These are phyloP conservation scores for Teleogryllus oceanicus DNA, from an alignment of 2,888 invertebrate genomes.

Conservation along the genomic window DNA sequence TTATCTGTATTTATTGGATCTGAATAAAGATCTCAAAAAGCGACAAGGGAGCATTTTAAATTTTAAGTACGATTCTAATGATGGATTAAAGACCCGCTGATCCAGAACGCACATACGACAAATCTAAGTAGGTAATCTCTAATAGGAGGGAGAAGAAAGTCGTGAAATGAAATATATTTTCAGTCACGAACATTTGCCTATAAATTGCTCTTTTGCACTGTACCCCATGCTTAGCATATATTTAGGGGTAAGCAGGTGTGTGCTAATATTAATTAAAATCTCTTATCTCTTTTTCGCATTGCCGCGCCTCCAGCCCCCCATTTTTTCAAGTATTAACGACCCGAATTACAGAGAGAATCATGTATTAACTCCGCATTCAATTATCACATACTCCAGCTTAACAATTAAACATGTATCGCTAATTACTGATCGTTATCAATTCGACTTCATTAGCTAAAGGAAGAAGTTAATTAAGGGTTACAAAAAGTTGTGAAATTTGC, in stretches of 20 bases:
- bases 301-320: neutral
- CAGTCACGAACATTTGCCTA: conserved; percentile 10
- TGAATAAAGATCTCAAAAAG: no score
- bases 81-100: no score
- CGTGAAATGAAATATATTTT: neutral
- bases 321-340: neutral
- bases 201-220: neutral
- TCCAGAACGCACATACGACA: no score
- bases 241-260: neutral
- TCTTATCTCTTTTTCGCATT: conserved; percentile 10
- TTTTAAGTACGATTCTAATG: no score
- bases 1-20: no score
- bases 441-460: conserved; percentile 18
- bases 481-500: neutral
- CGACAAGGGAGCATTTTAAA: no score
- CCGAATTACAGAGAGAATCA: conserved; percentile 18
- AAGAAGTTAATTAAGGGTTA: conserved; percentile 9
- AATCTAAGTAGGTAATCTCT: no score
- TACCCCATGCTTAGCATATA: neutral
- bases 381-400: neutral
- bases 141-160: no score
- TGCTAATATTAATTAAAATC: conserved; percentile 18
- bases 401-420: conserved; percentile 9
- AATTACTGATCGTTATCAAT: conserved; percentile 18
- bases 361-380: neutral